Evolutionary conservation across 2,797 vertebrate genomes (phyloP).

Genomic region (Acridotheres tristis): DNA sequence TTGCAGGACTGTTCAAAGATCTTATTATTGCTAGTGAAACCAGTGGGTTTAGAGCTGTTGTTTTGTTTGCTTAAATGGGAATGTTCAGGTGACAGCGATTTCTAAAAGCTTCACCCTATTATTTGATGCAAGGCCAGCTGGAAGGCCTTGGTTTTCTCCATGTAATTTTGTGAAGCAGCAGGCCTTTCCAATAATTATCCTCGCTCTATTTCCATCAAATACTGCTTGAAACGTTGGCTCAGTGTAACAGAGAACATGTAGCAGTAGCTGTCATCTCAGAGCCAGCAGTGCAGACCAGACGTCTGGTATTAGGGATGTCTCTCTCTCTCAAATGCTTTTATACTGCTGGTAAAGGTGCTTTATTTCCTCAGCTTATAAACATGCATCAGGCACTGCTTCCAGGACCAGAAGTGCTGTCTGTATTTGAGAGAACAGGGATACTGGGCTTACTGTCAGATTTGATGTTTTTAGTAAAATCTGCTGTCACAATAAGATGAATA

Average conservation of each 20-base stretch:
- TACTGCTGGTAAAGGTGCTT: background rate
- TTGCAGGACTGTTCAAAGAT: background rate
- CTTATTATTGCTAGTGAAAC: background rate
- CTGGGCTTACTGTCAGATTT: background rate
- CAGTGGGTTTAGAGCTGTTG: background rate
- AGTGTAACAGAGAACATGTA: background rate
- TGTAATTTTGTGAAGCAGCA: conserved; percentile 8
- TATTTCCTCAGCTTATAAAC: background rate
- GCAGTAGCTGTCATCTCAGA: background rate
- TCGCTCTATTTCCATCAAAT: background rate
- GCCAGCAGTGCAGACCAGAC: background rate
- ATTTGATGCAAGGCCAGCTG: background rate
- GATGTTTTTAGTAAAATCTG: background rate
- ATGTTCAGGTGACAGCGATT: background rate
- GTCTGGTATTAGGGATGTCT: background rate
- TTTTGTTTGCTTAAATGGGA: background rate
- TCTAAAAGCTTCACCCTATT: background rate
- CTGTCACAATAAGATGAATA: background rate
- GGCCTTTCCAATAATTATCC: background rate
- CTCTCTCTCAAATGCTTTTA: background rate
- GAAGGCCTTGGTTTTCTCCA: background rate
- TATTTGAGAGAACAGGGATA: background rate
- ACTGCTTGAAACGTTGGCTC: background rate
- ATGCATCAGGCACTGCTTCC: background rate
- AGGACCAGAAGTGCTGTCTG: background rate